Evolutionary conservation across 2,113 vertebrate genomes (phyloP).

Genomic region (Mormyrus lacerda): DNA sequence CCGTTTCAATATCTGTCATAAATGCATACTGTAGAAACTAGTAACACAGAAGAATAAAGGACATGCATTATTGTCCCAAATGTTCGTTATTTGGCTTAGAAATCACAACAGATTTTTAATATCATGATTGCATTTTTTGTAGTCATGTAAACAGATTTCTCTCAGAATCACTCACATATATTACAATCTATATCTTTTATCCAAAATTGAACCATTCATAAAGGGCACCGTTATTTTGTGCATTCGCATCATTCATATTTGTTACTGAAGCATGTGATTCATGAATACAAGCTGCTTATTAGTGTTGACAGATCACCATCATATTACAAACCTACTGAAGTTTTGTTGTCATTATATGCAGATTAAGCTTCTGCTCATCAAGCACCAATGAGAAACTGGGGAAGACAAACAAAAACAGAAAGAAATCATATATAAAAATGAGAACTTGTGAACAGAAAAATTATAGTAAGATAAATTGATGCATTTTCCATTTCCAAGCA

Average conservation of each 20-base stretch:
- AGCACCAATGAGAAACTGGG: neutral
- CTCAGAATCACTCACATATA: neutral
- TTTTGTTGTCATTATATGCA: neutral
- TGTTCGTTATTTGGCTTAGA: neutral
- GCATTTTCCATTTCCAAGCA: neutral
- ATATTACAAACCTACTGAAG: neutral
- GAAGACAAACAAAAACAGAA: neutral
- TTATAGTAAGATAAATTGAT: neutral
- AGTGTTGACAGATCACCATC: neutral
- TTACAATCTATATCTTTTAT: neutral
- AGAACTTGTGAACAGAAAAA: neutral
- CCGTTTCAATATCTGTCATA: neutral
- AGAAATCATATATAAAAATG: neutral
- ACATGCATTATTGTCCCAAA: neutral
- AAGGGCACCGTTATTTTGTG: neutral
- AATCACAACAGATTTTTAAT: neutral
- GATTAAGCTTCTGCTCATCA: neutral
- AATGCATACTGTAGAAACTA: neutral
- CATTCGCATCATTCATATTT: neutral
- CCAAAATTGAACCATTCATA: neutral
- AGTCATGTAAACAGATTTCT: neutral
- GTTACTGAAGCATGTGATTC: neutral
- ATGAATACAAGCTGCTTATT: slow-evolving; percentile 3
- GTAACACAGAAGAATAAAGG: neutral
- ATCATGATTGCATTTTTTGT: neutral